These are phyloP conservation scores for Hermatobates lingyangjiaoensis DNA, from an alignment of 1,140 invertebrate genomes.

Conservation along the genomic window DNA sequence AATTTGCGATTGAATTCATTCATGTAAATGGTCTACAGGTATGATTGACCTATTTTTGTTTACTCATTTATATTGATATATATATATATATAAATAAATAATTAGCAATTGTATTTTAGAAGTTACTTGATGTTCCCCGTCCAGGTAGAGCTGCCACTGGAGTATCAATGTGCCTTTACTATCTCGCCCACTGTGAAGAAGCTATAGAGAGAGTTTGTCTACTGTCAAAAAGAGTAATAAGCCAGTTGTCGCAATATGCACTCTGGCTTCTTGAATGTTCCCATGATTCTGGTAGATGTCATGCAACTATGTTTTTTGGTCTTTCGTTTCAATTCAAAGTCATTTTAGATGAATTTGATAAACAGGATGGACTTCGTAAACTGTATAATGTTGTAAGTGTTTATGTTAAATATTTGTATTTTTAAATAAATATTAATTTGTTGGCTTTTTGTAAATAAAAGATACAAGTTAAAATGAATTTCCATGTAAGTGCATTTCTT, in stretches of 20 bases:
- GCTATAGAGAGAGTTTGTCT: slow-evolving; percentile 89
- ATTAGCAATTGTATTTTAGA: slow-evolving; percentile 25
- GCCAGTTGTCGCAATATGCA: slow-evolving; percentile 34
- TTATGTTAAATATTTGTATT: no score
- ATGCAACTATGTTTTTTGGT: slow-evolving; percentile 94
- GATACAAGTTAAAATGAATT: not conserved
- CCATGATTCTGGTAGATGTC: slow-evolving; percentile 85
- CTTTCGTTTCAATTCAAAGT: slow-evolving; percentile 80
- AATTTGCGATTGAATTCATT: slow-evolving; percentile 91
- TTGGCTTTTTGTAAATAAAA: no score
- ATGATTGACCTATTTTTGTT: slow-evolving; percentile 8
- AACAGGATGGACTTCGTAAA: slow-evolving; percentile 75
- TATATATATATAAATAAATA: not conserved
- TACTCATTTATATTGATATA: not conserved
- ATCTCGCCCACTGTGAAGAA: slow-evolving; percentile 91
- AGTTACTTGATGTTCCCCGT: slow-evolving; percentile 66
- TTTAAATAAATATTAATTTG: no score
- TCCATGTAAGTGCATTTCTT: not conserved
- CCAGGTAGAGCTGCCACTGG: slow-evolving; percentile 89
- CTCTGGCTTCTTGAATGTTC: slow-evolving; percentile 89
- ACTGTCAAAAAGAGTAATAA: slow-evolving; percentile 32
- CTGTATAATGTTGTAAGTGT: slow-evolving; percentile 72
- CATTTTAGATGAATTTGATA: slow-evolving; percentile 82
- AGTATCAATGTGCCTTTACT: slow-evolving; percentile 89
- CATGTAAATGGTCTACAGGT: slow-evolving; percentile 63